phyloP scores from a whole-genome alignment of 2,888 invertebrate genomes.

The Lasioglossum figueresi region DNA sequence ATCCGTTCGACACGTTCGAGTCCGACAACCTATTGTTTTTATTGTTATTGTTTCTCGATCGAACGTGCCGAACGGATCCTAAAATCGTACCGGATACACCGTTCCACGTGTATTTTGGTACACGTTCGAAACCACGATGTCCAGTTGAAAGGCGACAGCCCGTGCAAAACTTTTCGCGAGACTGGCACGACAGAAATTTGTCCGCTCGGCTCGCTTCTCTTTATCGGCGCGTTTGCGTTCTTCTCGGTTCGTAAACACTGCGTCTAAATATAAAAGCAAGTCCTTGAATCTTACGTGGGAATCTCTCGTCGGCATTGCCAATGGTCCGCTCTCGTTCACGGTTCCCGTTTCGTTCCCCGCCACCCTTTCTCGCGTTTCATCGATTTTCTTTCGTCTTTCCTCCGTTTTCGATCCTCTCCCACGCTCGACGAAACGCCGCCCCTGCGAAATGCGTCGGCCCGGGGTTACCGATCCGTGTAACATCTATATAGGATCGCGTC shows the following conservation, averaged over 20 bases:
- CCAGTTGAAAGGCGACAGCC: too few relatives aligned
- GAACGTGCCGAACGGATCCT: too few relatives aligned
- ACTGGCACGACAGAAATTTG: background rate
- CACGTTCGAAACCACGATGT: too few relatives aligned
- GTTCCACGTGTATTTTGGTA: too few relatives aligned
- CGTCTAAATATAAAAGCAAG: conserved; percentile 68
- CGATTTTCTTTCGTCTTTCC: conserved; percentile 16
- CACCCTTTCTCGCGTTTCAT: background rate
- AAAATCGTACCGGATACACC: too few relatives aligned
- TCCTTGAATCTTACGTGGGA: conserved; percentile 60
- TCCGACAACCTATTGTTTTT: too few relatives aligned
- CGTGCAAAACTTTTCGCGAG: background rate
- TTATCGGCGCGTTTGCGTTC: conserved; percentile 30
- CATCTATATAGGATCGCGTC: background rate
- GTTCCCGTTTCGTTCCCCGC: background rate
- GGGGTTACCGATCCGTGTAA: background rate
- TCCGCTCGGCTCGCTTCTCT: conserved; percentile 12
- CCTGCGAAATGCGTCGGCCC: background rate
- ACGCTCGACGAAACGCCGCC: background rate
- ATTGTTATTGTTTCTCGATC: too few relatives aligned
- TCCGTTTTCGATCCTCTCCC: background rate
- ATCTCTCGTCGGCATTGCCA: conserved; percentile 30
- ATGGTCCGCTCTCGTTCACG: background rate
- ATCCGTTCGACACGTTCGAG: too few relatives aligned
- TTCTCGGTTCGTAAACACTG: conserved; percentile 67